Evolutionary conservation across 2,888 invertebrate genomes (phyloP), one percentile per base, ranked within the genome.

Genomic region (Mycalesis mineus): DNA sequence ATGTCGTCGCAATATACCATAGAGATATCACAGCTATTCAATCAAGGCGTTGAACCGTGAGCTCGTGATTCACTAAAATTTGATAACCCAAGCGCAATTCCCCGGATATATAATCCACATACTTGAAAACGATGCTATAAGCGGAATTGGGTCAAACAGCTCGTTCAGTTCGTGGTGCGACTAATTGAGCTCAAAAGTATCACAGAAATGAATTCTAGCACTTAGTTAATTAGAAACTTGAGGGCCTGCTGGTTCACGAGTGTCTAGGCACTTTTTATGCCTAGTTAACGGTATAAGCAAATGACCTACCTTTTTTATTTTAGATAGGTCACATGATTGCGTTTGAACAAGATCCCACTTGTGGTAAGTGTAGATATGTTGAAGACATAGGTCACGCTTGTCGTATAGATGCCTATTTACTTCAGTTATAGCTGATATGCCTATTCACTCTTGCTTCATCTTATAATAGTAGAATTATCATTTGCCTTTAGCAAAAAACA

Each of bases 111-210:
- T 55, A 58, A 55, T 49, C 31, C 49, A 58, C 44, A 22, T 50
- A 45, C 45, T 55, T 7, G 45, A 55, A 59, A 60, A 52, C 49
- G 44, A 56, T 22, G 47, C 33, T 15, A 37, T 47, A 31, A 31
- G 22, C 42, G 56, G 22, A 60, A 49, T 53, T 56, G 56, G 51
- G 56, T 60, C 52, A 60, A 56, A 60, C 57, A 57, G 47, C 39
- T 49, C 22, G 5, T 22, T 4, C 41, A 40, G 44, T 29, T 31
- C 14, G 41, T 41, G 28, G 45, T 55, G 33, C 11, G 44, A 52
- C 41, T 55, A 56, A 56, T 59, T 51, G 51, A 48, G 52, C 47
- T 59, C 33, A 36, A 59, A 40, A 47, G 51, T 47, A 59, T 59
- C 55, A 52, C 55, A 55, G 40, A 45, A 47, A 55, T 55, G 39